Evolutionary conservation across 2,113 vertebrate species (phyloP), one percentile per base, ranked within the genome.

Genomic region (Apaloderma vittatum): DNA sequence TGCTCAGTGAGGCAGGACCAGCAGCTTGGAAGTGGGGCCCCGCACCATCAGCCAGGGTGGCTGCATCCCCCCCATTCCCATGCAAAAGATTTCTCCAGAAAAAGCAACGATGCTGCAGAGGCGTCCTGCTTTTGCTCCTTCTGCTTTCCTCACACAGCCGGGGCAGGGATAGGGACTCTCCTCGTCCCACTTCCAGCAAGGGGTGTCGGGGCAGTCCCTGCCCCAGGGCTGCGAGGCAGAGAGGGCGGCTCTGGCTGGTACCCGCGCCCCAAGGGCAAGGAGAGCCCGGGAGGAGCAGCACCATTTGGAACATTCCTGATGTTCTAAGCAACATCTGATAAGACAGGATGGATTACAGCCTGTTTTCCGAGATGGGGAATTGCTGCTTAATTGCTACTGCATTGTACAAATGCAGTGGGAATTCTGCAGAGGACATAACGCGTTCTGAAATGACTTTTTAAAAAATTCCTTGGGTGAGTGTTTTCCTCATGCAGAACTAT

Each of bases 241-340:
- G 23, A 49, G 32, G 34, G 29, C 0, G 0, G n/a, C 73, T 84
- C 67, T 48, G 1, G n/a, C 43, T 63, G 67, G 34, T 51, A 67
- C 37, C 37, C 32, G 61, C 8, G 5, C 82, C 93, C 40, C 5
- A 4, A 30, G 72, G 83, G 84, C 84, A 79, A 91, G 90, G 73
- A 76, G 67, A 91, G 23, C 40, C 63, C 5, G 4, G 55, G 48
- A 85, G 76, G 13, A 87, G 66, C 77, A 91, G 43, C 55, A 17
- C 16, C 30, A 18, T 81, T 95, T 65, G 45, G 54, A 85, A 40
- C 74, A 73, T 83, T 91, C 75, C 55, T 82, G 66, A 54, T 73
- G 74, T 61, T 70, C 87, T 72, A 63, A 83, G 80, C 61, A 83
- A 78, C 37, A 65, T 94, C 87, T 95, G 91, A 78, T 81, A 89